phyloP scores from a whole-genome alignment of 2,888 invertebrate species.

The Penaeus monodon region DNA sequence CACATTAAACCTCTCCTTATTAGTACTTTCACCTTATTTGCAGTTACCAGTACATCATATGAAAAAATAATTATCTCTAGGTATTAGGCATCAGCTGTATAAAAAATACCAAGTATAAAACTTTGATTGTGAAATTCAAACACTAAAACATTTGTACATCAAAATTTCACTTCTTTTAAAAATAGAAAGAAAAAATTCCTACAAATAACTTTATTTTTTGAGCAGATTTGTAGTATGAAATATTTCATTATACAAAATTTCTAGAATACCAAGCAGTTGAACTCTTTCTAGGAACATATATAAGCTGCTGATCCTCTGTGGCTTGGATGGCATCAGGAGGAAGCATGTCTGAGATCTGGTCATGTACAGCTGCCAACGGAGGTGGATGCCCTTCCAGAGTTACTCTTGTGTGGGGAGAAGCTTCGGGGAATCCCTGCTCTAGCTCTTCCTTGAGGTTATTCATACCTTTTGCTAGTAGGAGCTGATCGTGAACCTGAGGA shows the following conservation, averaged over 20 bases:
- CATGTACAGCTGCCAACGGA: conserved; percentile 2
- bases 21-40: too few relatives aligned
- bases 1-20: too few relatives aligned
- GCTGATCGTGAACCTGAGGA: conserved; percentile 2
- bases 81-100: too few relatives aligned
- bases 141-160: too few relatives aligned
- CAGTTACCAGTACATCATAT: too few relatives aligned
- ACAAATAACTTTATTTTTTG: conserved; percentile 1
- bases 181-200: too few relatives aligned
- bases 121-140: too few relatives aligned
- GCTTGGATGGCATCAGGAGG: conserved; percentile 13
- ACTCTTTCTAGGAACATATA: background rate
- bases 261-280: conserved; percentile 33
- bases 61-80: too few relatives aligned
- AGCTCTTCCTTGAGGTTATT: conserved; percentile 16
- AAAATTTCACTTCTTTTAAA: too few relatives aligned
- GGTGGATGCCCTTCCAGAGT: background rate
- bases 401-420: background rate
- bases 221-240: conserved; percentile 10
- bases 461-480: background rate
- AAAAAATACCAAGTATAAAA: too few relatives aligned
- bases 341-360: conserved; percentile 7
- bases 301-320: conserved; percentile 4
- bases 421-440: conserved; percentile 1
- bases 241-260: conserved; percentile 18